A percentile compares a stretch with the other conserved stretches of the same genome.
Evolutionary conservation across 2,888 invertebrate genomes (phyloP).

Genomic region (Rhingia campestris): DNA sequence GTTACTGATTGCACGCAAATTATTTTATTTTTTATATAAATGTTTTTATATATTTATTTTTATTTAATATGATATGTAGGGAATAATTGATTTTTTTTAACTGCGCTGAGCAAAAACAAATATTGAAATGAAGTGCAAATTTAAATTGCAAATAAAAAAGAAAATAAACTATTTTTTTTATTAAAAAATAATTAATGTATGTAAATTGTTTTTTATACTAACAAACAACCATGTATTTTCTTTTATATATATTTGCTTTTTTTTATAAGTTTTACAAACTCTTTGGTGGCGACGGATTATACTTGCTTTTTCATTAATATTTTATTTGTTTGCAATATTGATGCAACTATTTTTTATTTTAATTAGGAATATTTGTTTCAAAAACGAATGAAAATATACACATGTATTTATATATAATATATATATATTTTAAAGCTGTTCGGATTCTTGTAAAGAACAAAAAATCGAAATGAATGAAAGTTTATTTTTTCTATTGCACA

Average conservation of each 20-base stretch:
- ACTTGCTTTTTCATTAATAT: conserved; percentile 34
- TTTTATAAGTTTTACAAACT: conserved; percentile 65
- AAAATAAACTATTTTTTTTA: conserved; percentile 36
- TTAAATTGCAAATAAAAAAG: conserved; percentile 11
- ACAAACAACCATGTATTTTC: conserved; percentile 64
- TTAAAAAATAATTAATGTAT: conserved; percentile 15
- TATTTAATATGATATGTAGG: conserved; percentile 74
- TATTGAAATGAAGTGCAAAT: conserved; percentile 19
- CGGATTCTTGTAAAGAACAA: conserved; percentile 39
- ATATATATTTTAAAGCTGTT: conserved; percentile 66
- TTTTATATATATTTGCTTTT: not conserved
- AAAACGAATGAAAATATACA: conserved; percentile 54
- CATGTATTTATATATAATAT: conserved; percentile 5
- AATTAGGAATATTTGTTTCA: conserved; percentile 71
- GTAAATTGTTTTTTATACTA: conserved; percentile 49
- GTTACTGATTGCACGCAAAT: conserved; percentile 63
- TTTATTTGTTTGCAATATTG: conserved; percentile 51
- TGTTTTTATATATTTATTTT: conserved; percentile 70
- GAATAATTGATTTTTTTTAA: conserved; percentile 63
- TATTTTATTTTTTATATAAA: conserved; percentile 29
- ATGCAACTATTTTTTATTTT: conserved; percentile 40
- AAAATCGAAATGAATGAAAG: not conserved
- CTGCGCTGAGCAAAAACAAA: conserved; percentile 40
- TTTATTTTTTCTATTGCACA: conserved; percentile 65
- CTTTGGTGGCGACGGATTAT: conserved; percentile 74